These are phyloP conservation scores for Picathartes gymnocephalus DNA, from an alignment of 2,113 vertebrate genomes.

Conservation along the genomic window DNA sequence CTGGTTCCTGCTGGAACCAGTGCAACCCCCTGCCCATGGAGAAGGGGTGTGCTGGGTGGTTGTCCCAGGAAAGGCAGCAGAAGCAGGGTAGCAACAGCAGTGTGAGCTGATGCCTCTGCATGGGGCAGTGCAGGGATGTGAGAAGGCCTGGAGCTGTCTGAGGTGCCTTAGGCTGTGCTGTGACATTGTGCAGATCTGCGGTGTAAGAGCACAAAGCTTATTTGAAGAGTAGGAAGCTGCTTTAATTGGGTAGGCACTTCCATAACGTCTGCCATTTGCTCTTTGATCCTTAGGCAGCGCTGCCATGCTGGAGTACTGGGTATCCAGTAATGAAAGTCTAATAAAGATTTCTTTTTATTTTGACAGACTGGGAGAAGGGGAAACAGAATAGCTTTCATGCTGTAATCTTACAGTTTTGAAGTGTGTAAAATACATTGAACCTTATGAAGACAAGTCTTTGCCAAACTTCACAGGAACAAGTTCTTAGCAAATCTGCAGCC, in stretches of 20 bases:
- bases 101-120: background rate
- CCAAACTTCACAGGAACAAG: background rate
- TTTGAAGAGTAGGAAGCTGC: background rate
- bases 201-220: background rate
- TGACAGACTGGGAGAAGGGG: background rate
- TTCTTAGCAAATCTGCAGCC: slow-evolving; percentile 5
- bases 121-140: background rate
- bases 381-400: background rate
- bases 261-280: background rate
- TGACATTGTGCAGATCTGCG: background rate
- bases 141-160: background rate
- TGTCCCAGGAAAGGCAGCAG: background rate
- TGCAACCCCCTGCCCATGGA: background rate
- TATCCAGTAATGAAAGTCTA: background rate
- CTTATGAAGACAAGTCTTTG: background rate
- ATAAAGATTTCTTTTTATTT: background rate
- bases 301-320: background rate
- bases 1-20: background rate
- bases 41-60: background rate
- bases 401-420: slow-evolving; percentile 4
- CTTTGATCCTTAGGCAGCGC: background rate
- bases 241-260: background rate
- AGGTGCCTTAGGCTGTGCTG: background rate
- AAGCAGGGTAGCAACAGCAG: background rate
- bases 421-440: background rate